Evolutionary conservation across 2,797 vertebrate genomes (phyloP), one percentile per base, ranked within the genome.

Genomic region (Alosa sapidissima): DNA sequence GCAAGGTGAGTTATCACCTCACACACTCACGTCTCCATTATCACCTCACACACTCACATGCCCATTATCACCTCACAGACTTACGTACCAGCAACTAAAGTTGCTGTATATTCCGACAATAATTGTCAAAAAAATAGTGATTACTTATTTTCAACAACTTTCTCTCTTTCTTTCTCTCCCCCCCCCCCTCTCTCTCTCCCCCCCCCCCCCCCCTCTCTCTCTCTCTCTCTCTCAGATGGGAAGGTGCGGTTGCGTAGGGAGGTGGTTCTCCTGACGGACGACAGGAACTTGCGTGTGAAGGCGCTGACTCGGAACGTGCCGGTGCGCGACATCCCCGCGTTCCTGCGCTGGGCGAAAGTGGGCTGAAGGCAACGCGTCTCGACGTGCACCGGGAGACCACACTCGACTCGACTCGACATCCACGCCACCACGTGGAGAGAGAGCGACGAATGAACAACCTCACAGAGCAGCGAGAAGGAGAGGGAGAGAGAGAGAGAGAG

Each of bases 241-340:
- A 97, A 97, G 0, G 97, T 99, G 91, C 97, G 93, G 82, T 93
- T 99, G 81, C 95, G 96, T 47, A 94, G 98, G 90, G 97, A 99
- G 92, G 98, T 99, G 90, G 98, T 99, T 65, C 95, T 99, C 87
- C 96, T 99, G 84, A 99, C 98, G 0, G 98, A 99, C 9, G 98
- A 99, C 94, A 96, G 98, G 48, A 99, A 99, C 94, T 96, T 99
- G 88, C 96, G 97, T 1, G 98, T 99, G 90, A 99, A 99, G 95
- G 98, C 98, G 0, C 87, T 99, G 94, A 99, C 98, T 8, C 97
- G 96, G 87, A 98, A 99, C 19, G 98, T 99, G 88, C 98, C 98
- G 0, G 98, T 99, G 83, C 93, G 98, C 86, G 98, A 99, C 94
- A 98, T 99, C 93, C 97, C 98, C 0, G 96, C 97, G 83, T 99